Base-by-base conservation (phyloP, 2,113 vertebrate genomes). In the Syrrhaptes paradoxus region DNA sequence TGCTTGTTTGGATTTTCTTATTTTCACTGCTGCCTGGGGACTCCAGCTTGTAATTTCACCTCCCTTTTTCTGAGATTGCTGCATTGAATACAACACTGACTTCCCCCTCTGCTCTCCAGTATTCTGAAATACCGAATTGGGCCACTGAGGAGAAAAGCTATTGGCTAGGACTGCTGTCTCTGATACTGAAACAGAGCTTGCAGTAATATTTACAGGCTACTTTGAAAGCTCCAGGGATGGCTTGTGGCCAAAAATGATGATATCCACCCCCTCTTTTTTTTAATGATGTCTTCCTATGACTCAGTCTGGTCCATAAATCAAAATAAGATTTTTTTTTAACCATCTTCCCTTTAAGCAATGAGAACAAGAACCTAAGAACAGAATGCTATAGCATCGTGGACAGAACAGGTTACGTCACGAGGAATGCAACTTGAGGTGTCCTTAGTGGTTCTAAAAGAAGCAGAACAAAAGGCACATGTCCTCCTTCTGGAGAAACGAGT, bases 301-400 rank as follows among this genome's bases (percentile, higher is more conserved):
- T 97, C 96, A 97, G 95, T 89, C 92, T 93, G 79, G 89, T 94
- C 93, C 94, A 87, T 96, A 97, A 96, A 70, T 94, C 82, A 91
- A 97, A 97, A 96, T 77, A 72, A 95, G 80, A 85, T 59, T 46
- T 86, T 74, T 72, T 91, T 92, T 93, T 16, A 92, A 63, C 79
- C 76, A 81, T 54, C 18, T 11, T 92, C 73, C 48, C 83, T 95
- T 95, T 67, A 95, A 93, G 86, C 89, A 93, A 67, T 28, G 52
- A 92, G 94, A 95, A 93, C 93, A 95, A 86, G 80, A 93, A 61
- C 61, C 83, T 81, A 67, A 92, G 95, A 96, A 95, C 92, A 95
- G 94, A 94, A 92, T 0, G 1, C 85, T 1, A 17, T 84, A 93
- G 93, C 91, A 96, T 96, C 96, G 89, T 1, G 4, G 86, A 67